phyloP scores from a whole-genome alignment of 2,888 invertebrate genomes.

The Poecilus cupreus region DNA sequence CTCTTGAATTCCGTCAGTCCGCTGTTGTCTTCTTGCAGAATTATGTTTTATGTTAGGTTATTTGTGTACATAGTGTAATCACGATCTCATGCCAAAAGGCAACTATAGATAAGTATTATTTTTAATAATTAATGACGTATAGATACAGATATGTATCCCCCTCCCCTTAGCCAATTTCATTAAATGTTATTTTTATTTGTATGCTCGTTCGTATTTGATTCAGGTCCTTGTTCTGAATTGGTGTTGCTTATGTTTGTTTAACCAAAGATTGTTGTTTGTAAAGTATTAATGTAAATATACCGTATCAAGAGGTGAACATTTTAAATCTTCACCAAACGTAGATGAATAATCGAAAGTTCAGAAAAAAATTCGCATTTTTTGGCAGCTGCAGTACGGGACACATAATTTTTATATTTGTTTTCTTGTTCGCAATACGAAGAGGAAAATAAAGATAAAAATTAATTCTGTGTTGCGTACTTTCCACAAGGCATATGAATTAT shows the following conservation, averaged over 20 bases:
- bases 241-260: constrained; percentile 67
- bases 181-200: constrained; percentile 14
- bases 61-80: constrained; percentile 48
- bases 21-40: background rate
- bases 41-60: no score
- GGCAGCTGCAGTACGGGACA: background rate
- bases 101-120: constrained; percentile 57
- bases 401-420: background rate
- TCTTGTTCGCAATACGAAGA: no score
- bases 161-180: constrained; percentile 32
- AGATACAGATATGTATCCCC: constrained; percentile 43
- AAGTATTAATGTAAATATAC: constrained; percentile 69
- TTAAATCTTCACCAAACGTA: constrained; percentile 1
- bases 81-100: constrained; percentile 56
- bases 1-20: background rate
- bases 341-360: constrained; percentile 40
- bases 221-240: constrained; percentile 37
- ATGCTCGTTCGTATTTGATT: no score
- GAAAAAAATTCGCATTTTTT: constrained; percentile 19
- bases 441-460: no score
- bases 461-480: no score
- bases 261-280: constrained; percentile 72
- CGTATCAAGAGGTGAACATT: constrained; percentile 16
- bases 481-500: no score
- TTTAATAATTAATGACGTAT: constrained; percentile 54